A percentile compares a stretch with the other conserved stretches of the same genome.
Conservation (phyloP, 92 coral and sea anemone genomes). For the Parazoanthus atlanticus region DNA sequence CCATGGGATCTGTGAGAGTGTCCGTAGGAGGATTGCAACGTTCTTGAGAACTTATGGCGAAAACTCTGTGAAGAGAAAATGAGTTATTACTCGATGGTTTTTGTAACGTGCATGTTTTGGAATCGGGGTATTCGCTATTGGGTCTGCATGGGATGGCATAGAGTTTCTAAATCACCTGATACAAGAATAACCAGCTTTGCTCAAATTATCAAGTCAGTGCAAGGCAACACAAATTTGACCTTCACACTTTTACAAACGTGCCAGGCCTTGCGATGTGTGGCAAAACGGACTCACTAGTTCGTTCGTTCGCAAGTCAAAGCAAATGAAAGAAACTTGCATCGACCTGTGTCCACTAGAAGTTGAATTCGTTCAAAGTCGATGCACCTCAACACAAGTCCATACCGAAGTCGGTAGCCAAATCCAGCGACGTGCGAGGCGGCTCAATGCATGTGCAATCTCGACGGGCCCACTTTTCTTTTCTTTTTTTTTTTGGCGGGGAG, state of each 20-base stretch:
- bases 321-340: neutral
- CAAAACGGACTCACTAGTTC: no score
- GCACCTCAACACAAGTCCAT: neutral
- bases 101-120: neutral
- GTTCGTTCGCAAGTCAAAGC: neutral
- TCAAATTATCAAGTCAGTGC: neutral
- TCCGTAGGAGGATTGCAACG: neutral
- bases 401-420: neutral
- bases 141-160: no score
- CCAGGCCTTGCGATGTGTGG: neutral
- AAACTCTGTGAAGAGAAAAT: constrained; percentile 13
- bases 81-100: neutral
- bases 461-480: no score
- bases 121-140: no score
- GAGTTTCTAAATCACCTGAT: no score
- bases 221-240: neutral
- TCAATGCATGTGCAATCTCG: no score
- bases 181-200: no score
- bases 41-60: neutral
- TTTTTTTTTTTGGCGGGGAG: no score
- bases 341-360: no score
- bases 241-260: neutral
- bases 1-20: neutral
- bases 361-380: neutral
- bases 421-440: no score